Percentiles rank a stretch among this genome's conserved stretches.
Conservation (phyloP, 2,888 invertebrate species). For the Agrenia bidenticulata region DNA sequence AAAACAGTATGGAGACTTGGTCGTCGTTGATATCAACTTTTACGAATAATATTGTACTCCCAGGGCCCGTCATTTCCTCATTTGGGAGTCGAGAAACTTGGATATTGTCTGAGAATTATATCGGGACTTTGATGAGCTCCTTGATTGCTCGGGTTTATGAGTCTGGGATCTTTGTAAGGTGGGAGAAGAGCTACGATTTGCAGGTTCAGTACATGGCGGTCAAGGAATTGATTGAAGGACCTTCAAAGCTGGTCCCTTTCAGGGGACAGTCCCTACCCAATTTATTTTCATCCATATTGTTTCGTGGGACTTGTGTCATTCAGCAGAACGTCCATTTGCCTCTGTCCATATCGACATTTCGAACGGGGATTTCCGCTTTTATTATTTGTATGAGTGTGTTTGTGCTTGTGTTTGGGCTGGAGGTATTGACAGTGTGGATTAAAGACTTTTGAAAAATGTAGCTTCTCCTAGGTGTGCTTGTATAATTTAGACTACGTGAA, state of each 20-base stretch:
- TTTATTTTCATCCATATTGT: not conserved
- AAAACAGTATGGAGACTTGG: not conserved
- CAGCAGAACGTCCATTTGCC: not conserved
- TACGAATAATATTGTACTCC: constrained; percentile 17
- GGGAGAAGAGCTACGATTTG: constrained; percentile 11
- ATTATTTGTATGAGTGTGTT: not conserved
- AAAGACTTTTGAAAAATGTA: no score
- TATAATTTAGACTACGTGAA: no score
- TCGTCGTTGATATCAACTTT: constrained; percentile 11
- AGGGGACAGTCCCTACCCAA: not conserved
- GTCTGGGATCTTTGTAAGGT: constrained; percentile 29
- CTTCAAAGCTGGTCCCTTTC: no score
- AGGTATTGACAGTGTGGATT: no score
- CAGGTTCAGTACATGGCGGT: not conserved
- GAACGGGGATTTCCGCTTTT: not conserved
- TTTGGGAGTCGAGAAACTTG: constrained; percentile 20
- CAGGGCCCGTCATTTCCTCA: constrained; percentile 11
- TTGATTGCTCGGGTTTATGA: constrained; percentile 20
- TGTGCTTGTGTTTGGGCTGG: no score
- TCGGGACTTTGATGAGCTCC: not conserved
- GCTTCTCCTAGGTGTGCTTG: no score
- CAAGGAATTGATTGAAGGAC: not conserved
- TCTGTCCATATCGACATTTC: not conserved
- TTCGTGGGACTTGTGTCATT: not conserved
- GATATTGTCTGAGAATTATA: constrained; percentile 27